Evolutionary conservation across 2,113 vertebrate species (phyloP).

Genomic region (Herpailurus yagouaroundi): DNA sequence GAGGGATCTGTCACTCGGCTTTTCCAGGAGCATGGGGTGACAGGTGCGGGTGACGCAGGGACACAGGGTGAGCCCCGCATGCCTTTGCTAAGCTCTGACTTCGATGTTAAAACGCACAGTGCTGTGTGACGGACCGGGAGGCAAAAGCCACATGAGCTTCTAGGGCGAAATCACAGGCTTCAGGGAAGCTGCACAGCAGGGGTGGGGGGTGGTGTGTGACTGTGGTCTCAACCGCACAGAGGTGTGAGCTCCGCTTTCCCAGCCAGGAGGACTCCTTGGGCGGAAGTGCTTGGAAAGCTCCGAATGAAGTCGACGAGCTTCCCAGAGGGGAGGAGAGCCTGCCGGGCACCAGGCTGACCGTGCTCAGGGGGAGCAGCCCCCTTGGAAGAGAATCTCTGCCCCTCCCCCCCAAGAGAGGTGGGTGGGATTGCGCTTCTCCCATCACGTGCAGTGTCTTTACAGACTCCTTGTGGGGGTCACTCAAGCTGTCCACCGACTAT

Average conservation of each 20-base stretch:
- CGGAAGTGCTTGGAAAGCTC: background rate
- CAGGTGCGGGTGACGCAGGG: background rate
- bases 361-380: background rate
- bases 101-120: background rate
- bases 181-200: background rate
- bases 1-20: background rate
- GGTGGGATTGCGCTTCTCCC: background rate
- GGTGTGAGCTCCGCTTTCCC: background rate
- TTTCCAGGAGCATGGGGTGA: background rate
- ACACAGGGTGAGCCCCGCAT: too few relatives aligned
- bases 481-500: background rate
- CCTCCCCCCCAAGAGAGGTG: background rate
- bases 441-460: accelerated
- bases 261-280: background rate
- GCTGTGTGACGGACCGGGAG: too few relatives aligned
- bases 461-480: background rate
- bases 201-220: too few relatives aligned
- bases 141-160: background rate
- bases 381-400: background rate
- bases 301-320: background rate
- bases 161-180: background rate
- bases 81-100: accelerated
- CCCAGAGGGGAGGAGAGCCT: background rate
- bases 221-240: background rate
- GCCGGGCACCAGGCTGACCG: background rate